phyloP scores from a whole-genome alignment of 2,797 vertebrate species.

The Hypotaenidia okinawae region DNA sequence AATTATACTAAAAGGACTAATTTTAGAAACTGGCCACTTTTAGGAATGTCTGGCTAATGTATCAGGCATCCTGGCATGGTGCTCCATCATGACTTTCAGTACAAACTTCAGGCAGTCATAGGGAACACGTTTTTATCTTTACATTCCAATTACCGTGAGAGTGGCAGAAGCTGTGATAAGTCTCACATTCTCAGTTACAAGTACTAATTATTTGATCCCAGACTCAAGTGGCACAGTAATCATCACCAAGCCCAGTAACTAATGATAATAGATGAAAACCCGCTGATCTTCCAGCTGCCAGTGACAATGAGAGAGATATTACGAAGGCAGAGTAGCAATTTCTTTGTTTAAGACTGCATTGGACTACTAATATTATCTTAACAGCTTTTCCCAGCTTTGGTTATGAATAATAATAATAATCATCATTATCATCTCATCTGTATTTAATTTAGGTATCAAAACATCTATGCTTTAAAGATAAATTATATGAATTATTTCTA shows the following conservation, averaged over 20 bases:
- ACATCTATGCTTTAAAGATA: not conserved
- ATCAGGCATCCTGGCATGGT: not conserved
- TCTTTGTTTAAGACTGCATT: slow-evolving; percentile 16
- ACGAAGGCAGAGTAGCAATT: not conserved
- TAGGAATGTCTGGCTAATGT: not conserved
- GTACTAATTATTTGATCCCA: slow-evolving; percentile 36
- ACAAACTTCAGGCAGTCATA: not conserved
- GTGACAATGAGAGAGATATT: not conserved
- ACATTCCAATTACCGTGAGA: not conserved
- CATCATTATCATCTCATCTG: not conserved
- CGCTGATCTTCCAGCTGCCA: slow-evolving; percentile 66
- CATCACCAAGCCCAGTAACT: slow-evolving; percentile 53
- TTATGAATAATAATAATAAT: not conserved
- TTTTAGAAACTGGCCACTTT: not conserved
- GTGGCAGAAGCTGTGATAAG: slow-evolving; percentile 3
- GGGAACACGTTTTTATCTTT: not conserved
- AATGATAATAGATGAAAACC: slow-evolving; percentile 60
- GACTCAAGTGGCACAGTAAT: slow-evolving; percentile 11
- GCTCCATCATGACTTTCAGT: not conserved
- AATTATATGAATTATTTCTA: not conserved
- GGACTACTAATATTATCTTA: not conserved
- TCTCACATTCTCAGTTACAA: slow-evolving; percentile 21
- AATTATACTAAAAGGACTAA: not conserved
- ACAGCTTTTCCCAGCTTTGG: not conserved
- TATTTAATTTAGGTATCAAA: not conserved